A percentile compares a stretch with the other conserved stretches of the same genome.
Conservation (phyloP, 2,797 vertebrate species). For the Pachyuromys duprasi region DNA sequence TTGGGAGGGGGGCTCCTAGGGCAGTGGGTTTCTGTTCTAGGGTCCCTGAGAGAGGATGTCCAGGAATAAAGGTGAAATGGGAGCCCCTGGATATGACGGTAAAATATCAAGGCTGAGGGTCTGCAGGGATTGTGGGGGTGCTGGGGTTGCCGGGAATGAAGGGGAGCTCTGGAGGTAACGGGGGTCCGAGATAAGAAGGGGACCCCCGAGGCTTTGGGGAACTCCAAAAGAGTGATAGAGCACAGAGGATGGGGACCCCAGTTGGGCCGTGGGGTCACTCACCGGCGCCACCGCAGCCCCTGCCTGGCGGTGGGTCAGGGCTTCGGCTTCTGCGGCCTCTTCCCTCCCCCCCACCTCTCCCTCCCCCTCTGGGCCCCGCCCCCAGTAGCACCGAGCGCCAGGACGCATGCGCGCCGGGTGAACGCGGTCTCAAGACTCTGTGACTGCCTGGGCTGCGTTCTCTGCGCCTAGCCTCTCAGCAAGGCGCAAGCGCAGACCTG, state of each 20-base stretch:
- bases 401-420: slow-evolving; percentile 42
- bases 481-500: slow-evolving; percentile 54
- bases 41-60: neutral
- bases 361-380: slow-evolving; percentile 64
- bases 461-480: neutral
- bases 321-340: slow-evolving; percentile 76
- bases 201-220: neutral
- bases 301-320: slow-evolving; percentile 72
- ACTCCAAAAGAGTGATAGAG: slow-evolving; percentile 51
- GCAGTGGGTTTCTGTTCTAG: neutral
- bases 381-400: slow-evolving; percentile 11
- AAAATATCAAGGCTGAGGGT: slow-evolving; percentile 30
- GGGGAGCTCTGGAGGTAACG: neutral
- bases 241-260: slow-evolving; percentile 64
- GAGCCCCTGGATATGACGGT: neutral
- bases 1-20: neutral
- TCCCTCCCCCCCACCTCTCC: slow-evolving; percentile 49
- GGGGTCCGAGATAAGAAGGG: neutral
- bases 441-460: neutral
- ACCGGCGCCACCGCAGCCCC: slow-evolving; percentile 79
- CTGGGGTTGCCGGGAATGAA: slow-evolving; percentile 50
- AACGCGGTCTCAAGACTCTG: neutral
- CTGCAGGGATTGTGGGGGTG: slow-evolving; percentile 28
- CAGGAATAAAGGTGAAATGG: neutral
- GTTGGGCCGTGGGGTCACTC: slow-evolving; percentile 75